Evolutionary conservation across 2,888 invertebrate genomes (phyloP), one percentile per base, ranked within the genome.

Genomic region (Perithous albicinctus): DNA sequence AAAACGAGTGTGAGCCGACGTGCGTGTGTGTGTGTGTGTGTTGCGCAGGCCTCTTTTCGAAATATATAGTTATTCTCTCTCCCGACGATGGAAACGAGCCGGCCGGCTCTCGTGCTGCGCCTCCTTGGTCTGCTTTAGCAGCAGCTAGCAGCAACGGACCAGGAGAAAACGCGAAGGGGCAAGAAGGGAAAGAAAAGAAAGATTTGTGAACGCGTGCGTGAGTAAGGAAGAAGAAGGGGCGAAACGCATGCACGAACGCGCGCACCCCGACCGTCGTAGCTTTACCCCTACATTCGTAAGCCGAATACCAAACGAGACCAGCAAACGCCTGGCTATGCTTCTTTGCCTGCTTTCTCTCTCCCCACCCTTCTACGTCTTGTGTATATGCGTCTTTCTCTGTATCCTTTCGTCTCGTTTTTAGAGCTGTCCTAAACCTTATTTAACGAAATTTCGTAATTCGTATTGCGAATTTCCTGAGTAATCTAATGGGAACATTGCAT

Each of bases 261-360:
- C 81, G 81, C 77, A 82, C 80, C 63, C 35, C 35, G 63, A 18
- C 12, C 63, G 61, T 20, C 35, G 18, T 70, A 83, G 74, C 83
- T 85, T 86, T 85, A 82, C 75, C 83, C 84, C 73, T 69, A 77
- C 85, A 85, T 81, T 86, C 85, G 85, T 85, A 85, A 82, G 79
- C 80, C 83, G 85, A 86, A 86, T 84, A 84, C 84, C 79, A 86
- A 86, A 86, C 84, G 86, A 84, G 85, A 80, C 73, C 75, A 46
- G 77, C 81, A 59, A 61, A 54, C 75, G 61, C 66, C 63, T 8
- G 29, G 18, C 69, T n/a, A 38, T 1, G 67, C 46, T 35, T 7
- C 59, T 64, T 59, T 41, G 23, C 38, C 59, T 59, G 4, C 4
- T 12, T 32, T 8, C 2, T 8, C 18, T 5, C n/a, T 48, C 51